phyloP scores from a whole-genome alignment of 2,113 vertebrate species.

The Pangasianodon hypophthalmus region DNA sequence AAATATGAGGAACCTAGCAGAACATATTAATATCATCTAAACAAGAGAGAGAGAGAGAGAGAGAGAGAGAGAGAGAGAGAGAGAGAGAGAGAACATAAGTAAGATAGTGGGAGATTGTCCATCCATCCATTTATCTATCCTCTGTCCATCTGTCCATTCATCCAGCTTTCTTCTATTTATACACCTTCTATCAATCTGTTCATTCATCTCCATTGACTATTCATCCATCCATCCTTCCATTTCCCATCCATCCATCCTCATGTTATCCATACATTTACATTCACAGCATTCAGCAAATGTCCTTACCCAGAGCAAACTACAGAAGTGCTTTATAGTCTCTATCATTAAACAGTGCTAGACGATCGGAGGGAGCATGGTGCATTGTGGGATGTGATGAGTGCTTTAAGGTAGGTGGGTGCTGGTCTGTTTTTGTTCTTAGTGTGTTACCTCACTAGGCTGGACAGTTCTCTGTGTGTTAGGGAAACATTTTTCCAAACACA shows the following conservation, averaged over 20 bases:
- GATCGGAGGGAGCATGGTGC: too few relatives aligned
- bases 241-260: too few relatives aligned
- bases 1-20: neutral
- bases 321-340: neutral
- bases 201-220: neutral
- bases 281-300: neutral
- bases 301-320: neutral
- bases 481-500: conserved; percentile 58
- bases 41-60: neutral
- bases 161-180: neutral
- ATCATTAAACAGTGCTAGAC: too few relatives aligned
- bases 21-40: neutral
- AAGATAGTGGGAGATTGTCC: neutral
- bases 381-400: too few relatives aligned
- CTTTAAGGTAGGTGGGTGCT: too few relatives aligned
- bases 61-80: neutral
- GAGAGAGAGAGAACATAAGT: neutral
- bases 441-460: conserved; percentile 43
- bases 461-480: neutral
- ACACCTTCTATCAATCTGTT: neutral
- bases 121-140: neutral
- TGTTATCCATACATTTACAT: neutral
- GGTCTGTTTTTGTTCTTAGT: neutral
- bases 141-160: neutral
- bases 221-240: neutral